These are phyloP conservation scores for Oryzias curvinotus DNA, from an alignment of 2,113 vertebrate species.

Conservation along the genomic window DNA sequence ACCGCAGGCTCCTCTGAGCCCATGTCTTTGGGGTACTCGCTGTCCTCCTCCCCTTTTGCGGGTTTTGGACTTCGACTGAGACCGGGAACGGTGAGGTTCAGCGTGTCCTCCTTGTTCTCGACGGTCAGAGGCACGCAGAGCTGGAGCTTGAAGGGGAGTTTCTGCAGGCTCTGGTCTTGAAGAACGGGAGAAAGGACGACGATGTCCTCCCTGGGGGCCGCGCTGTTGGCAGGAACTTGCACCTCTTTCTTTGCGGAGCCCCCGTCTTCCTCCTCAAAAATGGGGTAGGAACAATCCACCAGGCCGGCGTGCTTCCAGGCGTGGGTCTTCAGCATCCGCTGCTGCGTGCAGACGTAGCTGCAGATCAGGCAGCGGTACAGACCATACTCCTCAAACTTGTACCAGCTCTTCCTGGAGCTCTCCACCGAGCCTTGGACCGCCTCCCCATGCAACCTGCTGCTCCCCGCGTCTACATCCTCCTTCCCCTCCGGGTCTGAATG, in stretches of 20 bases:
- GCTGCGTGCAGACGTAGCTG: conserved; percentile 96
- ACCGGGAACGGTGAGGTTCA: conserved; percentile 41
- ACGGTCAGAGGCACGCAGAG: conserved; percentile 77
- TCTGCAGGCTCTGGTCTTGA: conserved; percentile 63
- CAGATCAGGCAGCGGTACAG: conserved; percentile 96
- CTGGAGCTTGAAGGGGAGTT: conserved; percentile 79
- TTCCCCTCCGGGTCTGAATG: conserved; percentile 33
- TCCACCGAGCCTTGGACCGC: conserved; percentile 35
- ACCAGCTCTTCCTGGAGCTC: conserved; percentile 83
- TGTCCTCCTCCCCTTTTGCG: conserved; percentile 57
- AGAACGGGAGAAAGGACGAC: conserved; percentile 80
- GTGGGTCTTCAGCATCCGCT: conserved; percentile 95
- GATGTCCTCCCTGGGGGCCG: conserved; percentile 72
- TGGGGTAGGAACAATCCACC: conserved; percentile 94
- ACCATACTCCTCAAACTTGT: conserved; percentile 89
- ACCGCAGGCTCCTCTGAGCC: conserved; percentile 74
- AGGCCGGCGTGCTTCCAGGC: conserved; percentile 97
- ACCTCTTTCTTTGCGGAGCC: conserved; percentile 60
- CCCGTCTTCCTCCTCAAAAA: conserved; percentile 90
- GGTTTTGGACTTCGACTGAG: conserved; percentile 45
- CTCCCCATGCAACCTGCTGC: not conserved
- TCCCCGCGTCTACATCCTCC: not conserved
- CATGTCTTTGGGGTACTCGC: conserved; percentile 63
- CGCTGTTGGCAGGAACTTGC: conserved; percentile 10
- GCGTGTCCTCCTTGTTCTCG: conserved; percentile 37